Evolutionary conservation across 1,140 invertebrate species (phyloP), one percentile per base, ranked within the genome.

Genomic region (Cyrtorhinus lividipennis): DNA sequence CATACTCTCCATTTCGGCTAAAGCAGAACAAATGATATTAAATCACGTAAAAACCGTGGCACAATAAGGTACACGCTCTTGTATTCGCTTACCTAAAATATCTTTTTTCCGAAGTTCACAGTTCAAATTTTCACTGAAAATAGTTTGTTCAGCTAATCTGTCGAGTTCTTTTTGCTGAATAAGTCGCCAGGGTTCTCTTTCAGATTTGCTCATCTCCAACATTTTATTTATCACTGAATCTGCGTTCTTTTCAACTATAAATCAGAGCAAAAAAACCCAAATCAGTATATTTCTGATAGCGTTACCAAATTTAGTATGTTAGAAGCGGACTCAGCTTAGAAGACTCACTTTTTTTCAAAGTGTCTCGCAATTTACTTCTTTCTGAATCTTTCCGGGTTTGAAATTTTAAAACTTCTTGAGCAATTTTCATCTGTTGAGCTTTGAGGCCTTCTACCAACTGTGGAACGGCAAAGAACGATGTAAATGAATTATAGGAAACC

Each of bases 151-250:
- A 53, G 64, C 61, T 15, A 38, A n/a, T 64, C 79, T 78, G 68
- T 87, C 84, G 70, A 79, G 76, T 59, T 84, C 81, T 2, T 84
- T 68, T 59, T 83, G 75, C 69, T 81, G 76, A 57, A 78, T 74
- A 57, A 82, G 76, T 22, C 61, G 38, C 30, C 48, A 65, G 24
- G 77, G 77, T 71, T 83, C 78, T 69, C 79, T 76, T 65, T 78
- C 75, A 44, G 78, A 73, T 65, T 78, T 77, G 64, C 77, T 81
- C 65, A 76, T 75, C 59, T 74, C 72, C 65, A 85, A 73, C 68
- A 85, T 79, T 70, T 84, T 78, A 67, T 77, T 77, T 45, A 87
- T 82, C 22, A 84, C 77, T 62, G 78, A 73, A 71, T 82, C 80
- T 62, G 83, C 80, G 66, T 80, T 78, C 72, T 78, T 74, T 71